A percentile compares a stretch with the other conserved stretches of the same genome.
These are phyloP conservation scores for Pseudois nayaur DNA, from an alignment of 2,113 vertebrate genomes.

Conservation along the genomic window DNA sequence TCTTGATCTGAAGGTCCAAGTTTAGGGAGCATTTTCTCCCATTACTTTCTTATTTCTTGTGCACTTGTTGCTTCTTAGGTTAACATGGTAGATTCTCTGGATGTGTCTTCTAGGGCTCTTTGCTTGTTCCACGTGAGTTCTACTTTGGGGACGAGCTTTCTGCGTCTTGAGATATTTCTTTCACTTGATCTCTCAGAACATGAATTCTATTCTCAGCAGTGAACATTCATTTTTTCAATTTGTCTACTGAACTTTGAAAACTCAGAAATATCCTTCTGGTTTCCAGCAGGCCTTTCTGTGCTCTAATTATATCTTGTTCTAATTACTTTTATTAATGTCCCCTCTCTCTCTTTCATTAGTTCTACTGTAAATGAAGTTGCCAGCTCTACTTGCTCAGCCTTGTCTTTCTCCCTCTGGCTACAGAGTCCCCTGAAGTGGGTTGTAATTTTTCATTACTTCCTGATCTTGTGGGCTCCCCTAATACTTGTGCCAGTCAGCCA, in stretches of 20 bases:
- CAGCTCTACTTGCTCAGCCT: not conserved
- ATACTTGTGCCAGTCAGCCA: not conserved
- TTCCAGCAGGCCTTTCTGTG: conserved; percentile 23
- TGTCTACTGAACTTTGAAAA: conserved; percentile 43
- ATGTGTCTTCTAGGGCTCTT: not conserved
- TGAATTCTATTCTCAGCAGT: conserved; percentile 38
- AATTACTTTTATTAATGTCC: conserved; percentile 63
- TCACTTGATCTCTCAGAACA: not conserved
- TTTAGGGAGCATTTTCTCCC: not conserved
- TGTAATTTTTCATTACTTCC: not conserved
- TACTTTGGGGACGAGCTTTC: not conserved
- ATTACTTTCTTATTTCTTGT: not conserved
- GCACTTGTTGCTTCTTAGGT: not conserved
- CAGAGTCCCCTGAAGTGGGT: not conserved
- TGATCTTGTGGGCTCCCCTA: not conserved
- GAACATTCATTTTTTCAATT: not conserved
- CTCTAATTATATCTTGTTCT: conserved; percentile 51
- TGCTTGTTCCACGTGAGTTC: not conserved
- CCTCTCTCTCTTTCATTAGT: conserved; percentile 36
- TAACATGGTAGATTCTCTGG: not conserved
- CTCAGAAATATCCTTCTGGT: conserved; percentile 42
- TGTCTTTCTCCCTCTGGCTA: not conserved
- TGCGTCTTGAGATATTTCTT: conserved; percentile 31
- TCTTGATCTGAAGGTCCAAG: not conserved
- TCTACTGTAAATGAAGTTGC: conserved; percentile 33